Conservation (phyloP, 2,888 invertebrate species). For the Quadroppia sp. region DNA sequence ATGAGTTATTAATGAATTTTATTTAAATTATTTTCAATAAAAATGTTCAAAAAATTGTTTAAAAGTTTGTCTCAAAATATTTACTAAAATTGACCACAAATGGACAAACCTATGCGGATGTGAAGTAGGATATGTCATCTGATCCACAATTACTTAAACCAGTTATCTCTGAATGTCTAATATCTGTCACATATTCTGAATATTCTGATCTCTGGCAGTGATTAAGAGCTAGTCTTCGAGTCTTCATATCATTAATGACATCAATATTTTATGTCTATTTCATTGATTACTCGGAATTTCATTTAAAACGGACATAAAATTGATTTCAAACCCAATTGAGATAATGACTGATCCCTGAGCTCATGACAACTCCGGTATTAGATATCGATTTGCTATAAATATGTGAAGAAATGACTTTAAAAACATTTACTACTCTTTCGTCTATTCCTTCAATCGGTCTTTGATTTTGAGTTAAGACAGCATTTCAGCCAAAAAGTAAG, state of each 20-base stretch:
- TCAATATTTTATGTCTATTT: no score
- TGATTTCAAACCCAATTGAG: not conserved
- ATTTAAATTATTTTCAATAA: not conserved
- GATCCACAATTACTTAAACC: not conserved
- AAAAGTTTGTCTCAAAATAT: not conserved
- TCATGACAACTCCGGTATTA: conserved; percentile 25
- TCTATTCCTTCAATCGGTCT: no score
- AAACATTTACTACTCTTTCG: no score
- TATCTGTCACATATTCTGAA: not conserved
- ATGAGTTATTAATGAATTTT: not conserved
- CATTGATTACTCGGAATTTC: not conserved
- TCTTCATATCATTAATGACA: not conserved
- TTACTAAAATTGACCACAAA: not conserved
- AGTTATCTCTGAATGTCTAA: not conserved
- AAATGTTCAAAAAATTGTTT: not conserved
- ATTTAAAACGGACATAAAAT: conserved; percentile 2
- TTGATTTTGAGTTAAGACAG: no score
- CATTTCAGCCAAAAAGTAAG: not conserved
- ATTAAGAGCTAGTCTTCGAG: no score
- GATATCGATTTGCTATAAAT: conserved; percentile 20
- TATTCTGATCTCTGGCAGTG: no score
- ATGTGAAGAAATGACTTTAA: not conserved
- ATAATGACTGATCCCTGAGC: not conserved
- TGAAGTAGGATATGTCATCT: not conserved
- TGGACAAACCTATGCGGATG: not conserved